Base-by-base conservation (phyloP, 2,888 invertebrate genomes). In the Lamproptera curius region DNA sequence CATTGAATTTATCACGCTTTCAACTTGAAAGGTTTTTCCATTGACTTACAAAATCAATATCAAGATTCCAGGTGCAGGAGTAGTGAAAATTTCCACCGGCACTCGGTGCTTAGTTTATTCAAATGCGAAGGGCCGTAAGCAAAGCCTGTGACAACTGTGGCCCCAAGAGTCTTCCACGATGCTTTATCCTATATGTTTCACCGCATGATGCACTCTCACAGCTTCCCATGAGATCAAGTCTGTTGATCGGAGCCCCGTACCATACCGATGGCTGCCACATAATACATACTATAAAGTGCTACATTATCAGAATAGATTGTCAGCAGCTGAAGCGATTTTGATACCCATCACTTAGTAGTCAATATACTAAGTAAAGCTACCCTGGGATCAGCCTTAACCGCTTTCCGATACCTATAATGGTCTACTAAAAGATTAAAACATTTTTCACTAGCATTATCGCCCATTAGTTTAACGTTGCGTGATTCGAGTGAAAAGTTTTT, bases 171-270 rank as follows among this genome's bases (percentile, higher is more conserved):
- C 53, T 56, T 41, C 55, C 55, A 71, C 69, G 65, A 67, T 58
- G 69, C 76, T 77, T 76, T 70, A 74, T 73, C 70, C 57, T 74
- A 59, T 72, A 80, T 82, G 74, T 76, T 79, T 76, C 78, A 74
- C 49, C 40, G 57, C 54, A 57, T 62, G 55, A 73, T 78, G 79
- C 80, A 82, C 75, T 71, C 71, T 64, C 63, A 73, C 61, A 70
- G 61, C 45, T 51, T 63, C 73, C 68, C 61, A 9, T 8, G 67
- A 64, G 73, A 64, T 42, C 28, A 23, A 47, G 17, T 55, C 47
- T 50, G 58, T 59, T 62, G 58, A 62, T 52, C 55, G 59, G 55
- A 62, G 62, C 55, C 60, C 58, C 62, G 61, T 65, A 65, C 56
- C 55, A 57, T 56, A 60, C 58, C 61, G 55, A 56, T 56, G 46